Evolutionary conservation across 2,888 invertebrate genomes (phyloP), one percentile per base, ranked within the genome.

Genomic region (Nymphalis c-album): DNA sequence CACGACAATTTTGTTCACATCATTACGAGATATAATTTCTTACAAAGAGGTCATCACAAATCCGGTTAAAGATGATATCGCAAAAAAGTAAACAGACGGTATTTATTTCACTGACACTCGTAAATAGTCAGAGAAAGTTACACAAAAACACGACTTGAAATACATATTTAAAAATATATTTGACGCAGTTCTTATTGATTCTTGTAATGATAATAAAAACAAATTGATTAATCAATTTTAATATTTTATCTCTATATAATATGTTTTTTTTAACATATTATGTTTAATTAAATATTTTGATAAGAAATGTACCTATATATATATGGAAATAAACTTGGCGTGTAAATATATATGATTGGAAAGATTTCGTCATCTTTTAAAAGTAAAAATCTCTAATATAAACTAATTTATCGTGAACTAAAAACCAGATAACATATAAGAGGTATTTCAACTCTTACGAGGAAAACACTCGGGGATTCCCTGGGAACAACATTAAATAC

Each of bases 31-130:
- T 1, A 16, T 55, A 7, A 31, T 17, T 55, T 31, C n/a, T 50
- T 26, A 53, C 5, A 40, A 45, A 31, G 13, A n/a, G 20, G 17
- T 8, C 10, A 45, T 26, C 13, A 45, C 6, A 59, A 57, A 51
- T 59, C 45, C 40, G 17, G 45, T 67, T 63, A 31, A 59, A 58
- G 63, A 58, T 51, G 63, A 58, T 51, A 63, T 67, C 58, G 50
- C 26, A 22, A 47, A 58, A 62, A 67, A 20, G 16, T 26, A 67
- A 48, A 20, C 16, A 51, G 55, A 64, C 61, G 68, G 66, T 57
- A 31, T 26, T 55, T 66, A 40, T 40, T 58, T 46, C 47, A 61
- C 47, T 64, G 66, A 62, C 65, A 46, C 31, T 55, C 20, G 31
- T 17, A n/a, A 47, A 48, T 48, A 48, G 22, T 3, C 17, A 31